Base-by-base conservation (phyloP, 1,140 invertebrate genomes). In the Lerema accius region DNA sequence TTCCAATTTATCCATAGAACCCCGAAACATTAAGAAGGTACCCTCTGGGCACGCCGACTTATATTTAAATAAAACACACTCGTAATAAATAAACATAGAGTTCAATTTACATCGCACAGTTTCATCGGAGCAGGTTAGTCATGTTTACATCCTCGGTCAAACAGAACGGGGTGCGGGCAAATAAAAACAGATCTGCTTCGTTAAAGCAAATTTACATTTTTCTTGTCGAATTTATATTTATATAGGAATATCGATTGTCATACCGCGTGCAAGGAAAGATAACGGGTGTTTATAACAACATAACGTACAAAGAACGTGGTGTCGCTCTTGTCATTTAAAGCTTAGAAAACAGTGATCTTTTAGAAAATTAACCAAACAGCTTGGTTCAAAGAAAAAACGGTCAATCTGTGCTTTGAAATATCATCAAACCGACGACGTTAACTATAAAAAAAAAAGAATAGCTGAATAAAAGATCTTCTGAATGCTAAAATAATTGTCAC, bases 201-300 rank as follows among this genome's bases (percentile, higher is more conserved):
- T 84, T 81, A 80, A 73, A 77, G 71, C 65, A 78, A 74, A 80
- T 84, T 84, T 82, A 76, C 82, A 78, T 81, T 77, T 84, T 76
- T 71, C 78, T 73, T 69, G 61, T 64, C 50, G 62, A 64, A 62
- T 68, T 74, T 76, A 78, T 78, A 32, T 76, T 73, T 69, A 69
- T 77, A 71, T 23, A 23, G 19, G 19, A 23, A 77, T 62, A 49
- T 63, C 50, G 46, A 9, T 23, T 32, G 28, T 32, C 28, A 37
- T 11, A 62, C 39, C 16, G 11, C 10, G n/a, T 13, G 2, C 17
- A 19, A 4, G n/a, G 10, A 15, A 15, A 9, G n/a, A 11, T 1
- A 17, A 16, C 7, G 13, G n/a, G n/a, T n/a, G n/a, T n/a, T n/a
- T n/a, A n/a, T n/a, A n/a, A 49, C 26, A 50, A n/a, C 11, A 49